Base-by-base conservation (phyloP, 53 echinoderm and acorn worm species). In the Apostichopus leukothele region DNA sequence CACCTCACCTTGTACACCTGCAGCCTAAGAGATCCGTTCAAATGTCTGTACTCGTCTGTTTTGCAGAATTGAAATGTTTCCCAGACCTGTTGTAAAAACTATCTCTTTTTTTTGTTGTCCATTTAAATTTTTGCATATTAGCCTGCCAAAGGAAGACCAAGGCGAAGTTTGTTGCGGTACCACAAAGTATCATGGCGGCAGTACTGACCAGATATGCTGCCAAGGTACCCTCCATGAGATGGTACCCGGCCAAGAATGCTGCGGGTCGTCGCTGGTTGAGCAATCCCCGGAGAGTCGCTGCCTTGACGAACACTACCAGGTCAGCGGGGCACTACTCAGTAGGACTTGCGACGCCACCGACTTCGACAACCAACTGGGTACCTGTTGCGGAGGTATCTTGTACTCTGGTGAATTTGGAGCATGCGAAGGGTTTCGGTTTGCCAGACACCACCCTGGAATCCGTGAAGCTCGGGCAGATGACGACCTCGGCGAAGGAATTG, bases 131-230 rank as follows among this genome's bases (percentile, higher is more conserved):
- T 51, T 59, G 14, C 81, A 14, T 39, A 11, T 85, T 67, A 85
- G 85, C 25, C 20, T 85, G 8, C 22, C 57, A 6, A 85, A 85
- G 85, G 67, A 25, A 5, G 6, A n/a, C 4, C 10, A 12, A 60
- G 67, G 10, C 11, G 85, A 85, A 6, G 13, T 1, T 1, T 85
- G 85, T 60, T 85, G 85, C 67, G 85, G 85, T 18, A 85, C 85
- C 7, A 63, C 39, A 16, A 67, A 63, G 50, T 85, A 85, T 50
- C 77, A 39, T 9, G 50, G 67, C 50, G 50, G 10, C 26, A 25
- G 22, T 39, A 22, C 11, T 12, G 10, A 7, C 12, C 20, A 74
- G 9, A 51, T 85, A 9, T 85, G 85, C 67, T 85, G 85, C 18
- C 22, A 85, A 23, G 51, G 21, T 16, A 66, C 85, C 50, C 85